phyloP scores from a whole-genome alignment of 1,140 invertebrate genomes.

The Drosophila santomea region DNA sequence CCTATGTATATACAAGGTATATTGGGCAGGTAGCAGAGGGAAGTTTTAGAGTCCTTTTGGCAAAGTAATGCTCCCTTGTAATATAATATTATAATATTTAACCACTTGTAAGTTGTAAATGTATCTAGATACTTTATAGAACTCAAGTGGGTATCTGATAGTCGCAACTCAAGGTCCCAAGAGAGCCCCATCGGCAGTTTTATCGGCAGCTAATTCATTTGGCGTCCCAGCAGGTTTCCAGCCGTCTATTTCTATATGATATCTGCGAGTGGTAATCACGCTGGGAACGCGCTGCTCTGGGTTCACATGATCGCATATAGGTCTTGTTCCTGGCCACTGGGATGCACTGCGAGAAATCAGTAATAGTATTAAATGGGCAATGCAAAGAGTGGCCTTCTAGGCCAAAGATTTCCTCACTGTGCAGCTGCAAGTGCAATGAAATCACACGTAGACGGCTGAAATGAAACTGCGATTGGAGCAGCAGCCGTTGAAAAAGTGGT shows the following conservation, averaged over 20 bases:
- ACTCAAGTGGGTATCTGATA: not conserved
- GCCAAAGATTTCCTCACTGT: not conserved
- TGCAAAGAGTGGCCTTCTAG: not conserved
- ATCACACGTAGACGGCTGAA: slow-evolving; percentile 64
- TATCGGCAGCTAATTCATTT: slow-evolving; percentile 72
- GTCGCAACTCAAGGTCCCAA: not conserved
- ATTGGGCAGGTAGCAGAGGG: not conserved
- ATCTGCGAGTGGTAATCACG: slow-evolving; percentile 78
- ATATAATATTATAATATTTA: no score
- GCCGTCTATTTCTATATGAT: slow-evolving; percentile 35
- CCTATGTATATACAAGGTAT: not conserved
- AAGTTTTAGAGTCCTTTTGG: no score
- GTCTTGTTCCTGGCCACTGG: slow-evolving; percentile 56
- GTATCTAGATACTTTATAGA: no score
- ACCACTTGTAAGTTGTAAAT: no score
- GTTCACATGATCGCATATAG: slow-evolving; percentile 42
- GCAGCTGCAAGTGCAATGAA: slow-evolving; percentile 69
- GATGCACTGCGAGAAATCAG: not conserved
- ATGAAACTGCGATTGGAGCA: slow-evolving; percentile 28
- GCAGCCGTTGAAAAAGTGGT: not conserved
- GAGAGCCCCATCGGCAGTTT: slow-evolving; percentile 17
- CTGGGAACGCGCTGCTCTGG: slow-evolving; percentile 63
- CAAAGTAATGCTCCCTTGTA: no score
- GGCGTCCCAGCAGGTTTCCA: slow-evolving; percentile 75
- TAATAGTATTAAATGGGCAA: no score